Evolutionary conservation across 2,797 vertebrate species (phyloP).

Genomic region (Schizothorax lantsangensis): DNA sequence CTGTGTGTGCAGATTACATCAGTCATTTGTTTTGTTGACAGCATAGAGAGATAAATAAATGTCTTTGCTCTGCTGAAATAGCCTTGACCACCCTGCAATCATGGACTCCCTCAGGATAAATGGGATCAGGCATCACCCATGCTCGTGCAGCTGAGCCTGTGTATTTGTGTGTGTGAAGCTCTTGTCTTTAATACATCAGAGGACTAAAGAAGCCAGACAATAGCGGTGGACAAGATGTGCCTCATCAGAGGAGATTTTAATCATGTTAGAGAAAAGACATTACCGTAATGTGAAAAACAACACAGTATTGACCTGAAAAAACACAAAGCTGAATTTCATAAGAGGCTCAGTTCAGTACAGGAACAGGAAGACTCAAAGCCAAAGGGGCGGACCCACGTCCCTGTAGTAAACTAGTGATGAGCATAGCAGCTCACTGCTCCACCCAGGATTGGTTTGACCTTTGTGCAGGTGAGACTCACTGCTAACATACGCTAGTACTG

Average conservation of each 20-base stretch:
- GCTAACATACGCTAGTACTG: not conserved
- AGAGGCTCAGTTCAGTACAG: not conserved
- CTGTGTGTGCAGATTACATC: not conserved
- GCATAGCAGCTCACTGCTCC: not conserved
- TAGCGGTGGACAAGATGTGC: not conserved
- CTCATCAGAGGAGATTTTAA: not conserved
- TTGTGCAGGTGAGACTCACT: not conserved
- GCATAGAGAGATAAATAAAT: not conserved
- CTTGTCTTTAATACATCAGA: slow-evolving; percentile 7
- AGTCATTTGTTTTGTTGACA: slow-evolving; percentile 4
- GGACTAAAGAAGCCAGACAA: slow-evolving; percentile 4
- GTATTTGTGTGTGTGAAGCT: not conserved
- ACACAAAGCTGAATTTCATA: not conserved
- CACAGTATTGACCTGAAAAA: not conserved
- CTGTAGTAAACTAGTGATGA: slow-evolving; percentile 3
- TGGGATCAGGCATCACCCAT: slow-evolving; percentile 8
- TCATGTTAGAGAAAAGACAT: not conserved
- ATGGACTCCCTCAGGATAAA: slow-evolving; percentile 16
- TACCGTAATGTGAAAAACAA: not conserved
- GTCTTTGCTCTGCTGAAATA: slow-evolving; percentile 28
- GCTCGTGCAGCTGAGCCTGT: not conserved
- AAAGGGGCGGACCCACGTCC: not conserved
- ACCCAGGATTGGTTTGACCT: not conserved
- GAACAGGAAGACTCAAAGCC: not conserved
- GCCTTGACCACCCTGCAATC: not conserved